phyloP scores from a whole-genome alignment of 2,888 invertebrate species.

The Acronicta alni region DNA sequence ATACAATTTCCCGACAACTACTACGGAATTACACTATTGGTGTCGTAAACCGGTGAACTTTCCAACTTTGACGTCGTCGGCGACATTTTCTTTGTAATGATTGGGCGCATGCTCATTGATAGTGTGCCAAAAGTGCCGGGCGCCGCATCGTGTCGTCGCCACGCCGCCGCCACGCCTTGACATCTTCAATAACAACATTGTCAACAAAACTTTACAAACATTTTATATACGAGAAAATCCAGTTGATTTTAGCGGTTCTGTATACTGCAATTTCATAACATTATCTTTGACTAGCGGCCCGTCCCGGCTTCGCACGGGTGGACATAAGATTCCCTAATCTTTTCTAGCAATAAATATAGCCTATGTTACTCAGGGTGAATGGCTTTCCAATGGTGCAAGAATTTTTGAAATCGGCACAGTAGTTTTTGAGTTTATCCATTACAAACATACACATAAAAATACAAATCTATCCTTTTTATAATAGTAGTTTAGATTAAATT shows the following conservation, averaged over 20 bases:
- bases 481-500: slow-evolving; percentile 5
- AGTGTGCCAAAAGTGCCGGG: slow-evolving; percentile 58
- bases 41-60: slow-evolving; percentile 53
- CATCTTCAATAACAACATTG: slow-evolving; percentile 37
- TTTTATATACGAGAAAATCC: slow-evolving; percentile 1
- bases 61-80: slow-evolving; percentile 50
- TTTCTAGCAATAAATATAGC: no score
- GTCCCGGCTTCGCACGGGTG: no score
- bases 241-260: background rate
- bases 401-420: no score
- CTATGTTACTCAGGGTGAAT: no score
- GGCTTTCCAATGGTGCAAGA: no score
- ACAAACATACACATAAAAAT: no score
- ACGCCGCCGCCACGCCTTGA: slow-evolving; percentile 28
- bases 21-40: slow-evolving; percentile 43
- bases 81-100: slow-evolving; percentile 55
- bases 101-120: slow-evolving; percentile 58
- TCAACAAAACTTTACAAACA: slow-evolving; percentile 35
- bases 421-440: no score
- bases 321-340: no score
- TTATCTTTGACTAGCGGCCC: no score
- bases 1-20: slow-evolving; percentile 40
- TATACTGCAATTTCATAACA: background rate
- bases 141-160: slow-evolving; percentile 42
- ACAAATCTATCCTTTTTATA: no score